Conservation (phyloP, 2,888 invertebrate species). For the Resseliella maxima region DNA sequence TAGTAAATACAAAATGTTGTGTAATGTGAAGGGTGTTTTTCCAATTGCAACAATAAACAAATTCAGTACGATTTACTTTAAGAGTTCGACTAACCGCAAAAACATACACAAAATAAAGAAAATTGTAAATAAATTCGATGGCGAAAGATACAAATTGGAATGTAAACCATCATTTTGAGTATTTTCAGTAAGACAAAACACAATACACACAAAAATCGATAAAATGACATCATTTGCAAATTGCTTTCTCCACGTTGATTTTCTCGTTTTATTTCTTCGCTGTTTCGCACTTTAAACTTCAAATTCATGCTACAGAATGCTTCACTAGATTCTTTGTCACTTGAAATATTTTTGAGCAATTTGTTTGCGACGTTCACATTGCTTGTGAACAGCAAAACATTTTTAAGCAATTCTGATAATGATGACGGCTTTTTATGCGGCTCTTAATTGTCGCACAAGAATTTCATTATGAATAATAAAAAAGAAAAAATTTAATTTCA, state of each 20-base stretch:
- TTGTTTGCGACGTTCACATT: neutral
- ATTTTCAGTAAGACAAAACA: neutral
- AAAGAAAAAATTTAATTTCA: slow-evolving; percentile 39
- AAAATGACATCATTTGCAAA: slow-evolving; percentile 36
- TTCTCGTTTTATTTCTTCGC: neutral
- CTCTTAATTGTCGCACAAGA: slow-evolving; percentile 31
- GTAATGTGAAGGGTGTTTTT: slow-evolving; percentile 5
- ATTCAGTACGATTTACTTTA: neutral
- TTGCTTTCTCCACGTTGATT: neutral
- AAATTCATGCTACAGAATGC: neutral
- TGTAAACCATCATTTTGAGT: neutral
- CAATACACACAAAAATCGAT: slow-evolving; percentile 48
- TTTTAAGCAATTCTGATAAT: slow-evolving; percentile 4
- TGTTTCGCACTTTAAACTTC: neutral
- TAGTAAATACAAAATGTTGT: neutral
- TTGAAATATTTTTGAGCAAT: neutral
- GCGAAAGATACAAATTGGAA: slow-evolving; percentile 37
- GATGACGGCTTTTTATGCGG: slow-evolving; percentile 9
- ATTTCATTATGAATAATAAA: slow-evolving; percentile 49
- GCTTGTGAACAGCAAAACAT: neutral
- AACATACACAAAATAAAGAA: neutral
- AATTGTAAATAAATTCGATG: neutral
- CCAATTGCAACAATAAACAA: slow-evolving; percentile 31
- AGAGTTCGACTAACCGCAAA: neutral
- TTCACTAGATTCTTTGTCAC: neutral